Evolutionary conservation across 2,113 vertebrate species (phyloP).

Genomic region (Pomatorhinus ruficollis): DNA sequence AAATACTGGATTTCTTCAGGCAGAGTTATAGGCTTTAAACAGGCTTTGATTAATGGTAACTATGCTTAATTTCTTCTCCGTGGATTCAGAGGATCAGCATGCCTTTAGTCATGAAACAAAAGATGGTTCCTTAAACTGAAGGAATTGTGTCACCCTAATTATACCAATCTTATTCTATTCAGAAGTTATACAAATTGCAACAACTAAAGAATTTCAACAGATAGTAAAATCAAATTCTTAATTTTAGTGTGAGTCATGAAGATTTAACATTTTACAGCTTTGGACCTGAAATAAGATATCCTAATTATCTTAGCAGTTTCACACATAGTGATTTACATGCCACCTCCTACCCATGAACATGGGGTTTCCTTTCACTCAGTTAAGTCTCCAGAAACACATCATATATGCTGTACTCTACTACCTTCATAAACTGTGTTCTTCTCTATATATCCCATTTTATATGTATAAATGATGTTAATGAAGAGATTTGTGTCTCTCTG

Average conservation of each 20-base stretch:
- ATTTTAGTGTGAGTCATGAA: not conserved
- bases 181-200: not conserved
- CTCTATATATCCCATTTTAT: not conserved
- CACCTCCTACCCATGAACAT: not conserved
- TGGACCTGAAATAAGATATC: not conserved
- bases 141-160: not conserved
- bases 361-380: not conserved
- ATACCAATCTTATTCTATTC: not conserved
- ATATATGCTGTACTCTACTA: not conserved
- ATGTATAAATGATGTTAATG: not conserved
- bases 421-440: not conserved
- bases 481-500: not conserved
- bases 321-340: not conserved
- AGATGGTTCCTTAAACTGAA: not conserved
- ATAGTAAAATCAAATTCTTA: not conserved
- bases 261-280: not conserved
- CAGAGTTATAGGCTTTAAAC: not conserved
- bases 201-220: not conserved
- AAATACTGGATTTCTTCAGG: not conserved
- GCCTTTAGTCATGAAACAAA: not conserved
- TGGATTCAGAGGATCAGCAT: not conserved
- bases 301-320: constrained; percentile 3
- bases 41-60: not conserved
- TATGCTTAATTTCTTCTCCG: not conserved
- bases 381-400: not conserved